These are phyloP conservation scores for Cephalopholis sonnerati DNA, from an alignment of 2,113 vertebrate species.

Conservation along the genomic window DNA sequence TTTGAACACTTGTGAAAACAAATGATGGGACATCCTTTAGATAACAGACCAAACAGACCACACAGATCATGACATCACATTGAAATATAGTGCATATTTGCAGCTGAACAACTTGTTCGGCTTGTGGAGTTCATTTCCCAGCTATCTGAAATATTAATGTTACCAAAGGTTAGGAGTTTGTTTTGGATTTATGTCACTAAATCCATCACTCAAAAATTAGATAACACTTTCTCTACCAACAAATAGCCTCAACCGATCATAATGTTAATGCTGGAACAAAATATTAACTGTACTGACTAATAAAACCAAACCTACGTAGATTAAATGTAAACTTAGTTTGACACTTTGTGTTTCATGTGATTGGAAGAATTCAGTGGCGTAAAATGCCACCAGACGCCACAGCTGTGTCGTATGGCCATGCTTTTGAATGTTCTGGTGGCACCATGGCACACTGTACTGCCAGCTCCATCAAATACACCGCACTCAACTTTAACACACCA, in stretches of 20 bases:
- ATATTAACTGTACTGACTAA: neutral
- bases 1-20: conserved; percentile 1
- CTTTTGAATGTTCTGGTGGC: too few species aligned
- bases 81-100: neutral
- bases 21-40: neutral
- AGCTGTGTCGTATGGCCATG: too few species aligned
- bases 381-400: too few species aligned
- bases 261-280: neutral
- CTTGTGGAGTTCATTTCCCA: conserved; percentile 3
- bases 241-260: neutral
- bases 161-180: conserved; percentile 1
- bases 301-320: neutral
- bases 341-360: too few species aligned
- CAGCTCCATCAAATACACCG: too few species aligned
- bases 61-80: neutral
- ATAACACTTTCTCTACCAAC: neutral
- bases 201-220: neutral
- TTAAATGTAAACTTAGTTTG: neutral
- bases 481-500: too few species aligned
- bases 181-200: neutral
- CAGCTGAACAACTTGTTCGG: neutral
- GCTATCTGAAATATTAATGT: neutral
- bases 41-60: neutral
- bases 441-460: too few species aligned
- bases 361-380: too few species aligned